phyloP scores from a whole-genome alignment of 2,888 invertebrate genomes.

The Cactoblastis cactorum region DNA sequence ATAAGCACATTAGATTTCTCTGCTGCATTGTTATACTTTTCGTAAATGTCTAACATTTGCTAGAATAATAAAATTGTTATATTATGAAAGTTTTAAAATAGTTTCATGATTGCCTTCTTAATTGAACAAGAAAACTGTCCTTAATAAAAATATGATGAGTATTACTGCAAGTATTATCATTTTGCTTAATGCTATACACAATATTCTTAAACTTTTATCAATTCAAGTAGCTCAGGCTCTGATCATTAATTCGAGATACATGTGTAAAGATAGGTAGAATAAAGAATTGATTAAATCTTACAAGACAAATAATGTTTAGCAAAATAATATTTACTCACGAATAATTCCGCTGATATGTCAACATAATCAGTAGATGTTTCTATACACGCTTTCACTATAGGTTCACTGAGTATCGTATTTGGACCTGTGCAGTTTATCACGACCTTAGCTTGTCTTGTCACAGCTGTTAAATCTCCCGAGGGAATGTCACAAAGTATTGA shows the following conservation, averaged over 20 bases:
- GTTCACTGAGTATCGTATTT: constrained; percentile 36
- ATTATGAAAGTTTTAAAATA: too few species aligned
- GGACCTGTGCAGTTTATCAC: constrained; percentile 53
- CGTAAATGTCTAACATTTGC: constrained; percentile 44
- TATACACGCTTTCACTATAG: constrained; percentile 49
- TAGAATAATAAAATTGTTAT: constrained; percentile 25
- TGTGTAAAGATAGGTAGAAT: too few species aligned
- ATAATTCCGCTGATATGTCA: constrained; percentile 53
- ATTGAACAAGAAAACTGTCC: too few species aligned
- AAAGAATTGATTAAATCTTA: too few species aligned
- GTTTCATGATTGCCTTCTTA: too few species aligned
- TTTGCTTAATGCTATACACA: neutral
- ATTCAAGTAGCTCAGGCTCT: too few species aligned
- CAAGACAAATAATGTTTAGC: too few species aligned
- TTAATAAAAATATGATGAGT: too few species aligned
- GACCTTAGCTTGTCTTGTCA: constrained; percentile 33
- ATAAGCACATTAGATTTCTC: constrained; percentile 42
- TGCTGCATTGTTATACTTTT: constrained; percentile 36
- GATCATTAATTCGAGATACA: too few species aligned
- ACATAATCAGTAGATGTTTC: constrained; percentile 46
- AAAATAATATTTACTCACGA: constrained; percentile 34
- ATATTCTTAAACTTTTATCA: too few species aligned
- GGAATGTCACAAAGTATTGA: constrained; percentile 36
- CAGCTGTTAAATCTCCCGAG: constrained; percentile 32
- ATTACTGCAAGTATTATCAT: too few species aligned